These are phyloP conservation scores for Cheumatopsyche charites DNA, from an alignment of 1,140 invertebrate genomes.

Conservation along the genomic window DNA sequence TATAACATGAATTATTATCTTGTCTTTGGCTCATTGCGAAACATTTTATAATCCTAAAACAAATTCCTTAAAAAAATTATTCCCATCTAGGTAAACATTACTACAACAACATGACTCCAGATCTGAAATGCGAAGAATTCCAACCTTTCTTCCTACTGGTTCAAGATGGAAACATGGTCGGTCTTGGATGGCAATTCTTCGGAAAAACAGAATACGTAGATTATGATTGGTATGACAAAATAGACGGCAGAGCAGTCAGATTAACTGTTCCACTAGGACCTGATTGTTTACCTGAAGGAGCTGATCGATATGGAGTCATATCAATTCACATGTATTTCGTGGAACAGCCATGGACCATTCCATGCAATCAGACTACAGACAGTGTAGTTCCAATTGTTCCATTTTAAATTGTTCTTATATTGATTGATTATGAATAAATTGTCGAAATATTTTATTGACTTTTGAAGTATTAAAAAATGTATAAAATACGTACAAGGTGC, in stretches of 20 bases:
- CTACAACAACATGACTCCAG: slow-evolving; percentile 53
- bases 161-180: slow-evolving; percentile 37
- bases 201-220: slow-evolving; percentile 38
- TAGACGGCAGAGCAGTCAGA: slow-evolving; percentile 28
- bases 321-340: slow-evolving; percentile 56
- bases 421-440: neutral
- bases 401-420: neutral
- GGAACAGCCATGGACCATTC: slow-evolving; percentile 50
- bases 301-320: slow-evolving; percentile 49
- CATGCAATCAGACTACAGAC: slow-evolving; percentile 40
- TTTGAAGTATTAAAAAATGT: too few relatives aligned
- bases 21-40: too few relatives aligned
- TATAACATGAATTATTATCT: too few relatives aligned
- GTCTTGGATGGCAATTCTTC: slow-evolving; percentile 44
- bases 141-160: slow-evolving; percentile 44
- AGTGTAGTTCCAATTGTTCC: slow-evolving; percentile 42
- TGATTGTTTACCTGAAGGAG: slow-evolving; percentile 51
- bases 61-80: neutral
- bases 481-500: too few relatives aligned
- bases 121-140: slow-evolving; percentile 44
- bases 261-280: slow-evolving; percentile 37
- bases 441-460: too few relatives aligned
- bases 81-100: slow-evolving; percentile 52
- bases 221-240: slow-evolving; percentile 43
- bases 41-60: too few relatives aligned